Evolutionary conservation across 1,140 invertebrate species (phyloP).

Genomic region (Colletes gigas): DNA sequence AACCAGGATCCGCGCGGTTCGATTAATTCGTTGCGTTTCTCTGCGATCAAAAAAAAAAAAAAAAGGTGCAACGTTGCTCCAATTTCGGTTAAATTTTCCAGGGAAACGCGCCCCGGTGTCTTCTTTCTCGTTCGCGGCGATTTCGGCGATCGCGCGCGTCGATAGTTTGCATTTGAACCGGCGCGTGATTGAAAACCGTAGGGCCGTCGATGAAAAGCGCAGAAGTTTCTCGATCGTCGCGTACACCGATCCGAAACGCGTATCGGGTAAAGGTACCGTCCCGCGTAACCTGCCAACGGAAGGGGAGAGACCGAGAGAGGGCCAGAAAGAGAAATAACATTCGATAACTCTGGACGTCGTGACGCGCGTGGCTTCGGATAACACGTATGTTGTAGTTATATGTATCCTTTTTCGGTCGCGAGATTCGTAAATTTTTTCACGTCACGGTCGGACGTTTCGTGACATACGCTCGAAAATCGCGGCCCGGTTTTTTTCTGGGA

Average conservation of each 20-base stretch:
- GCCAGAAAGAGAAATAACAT: neutral
- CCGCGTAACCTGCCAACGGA: no score
- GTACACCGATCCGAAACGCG: constrained; percentile 7
- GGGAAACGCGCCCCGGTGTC: neutral
- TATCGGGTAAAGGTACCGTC: constrained; percentile 16
- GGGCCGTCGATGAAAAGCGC: constrained; percentile 42
- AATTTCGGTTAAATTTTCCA: neutral
- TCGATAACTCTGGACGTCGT: constrained; percentile 11
- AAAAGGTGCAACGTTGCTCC: no score
- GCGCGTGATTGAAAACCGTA: constrained; percentile 37
- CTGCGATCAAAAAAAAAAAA: no score
- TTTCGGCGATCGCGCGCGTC: neutral
- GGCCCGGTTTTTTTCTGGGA: neutral
- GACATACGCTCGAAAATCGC: constrained; percentile 13
- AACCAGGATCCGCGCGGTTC: no score
- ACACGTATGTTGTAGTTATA: neutral
- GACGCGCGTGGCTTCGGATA: constrained; percentile 8
- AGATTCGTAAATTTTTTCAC: constrained; percentile 48
- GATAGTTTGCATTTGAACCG: constrained; percentile 49
- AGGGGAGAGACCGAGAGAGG: neutral
- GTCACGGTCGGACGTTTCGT: constrained; percentile 32
- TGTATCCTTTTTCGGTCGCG: neutral
- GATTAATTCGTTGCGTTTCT: no score
- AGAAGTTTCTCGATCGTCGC: constrained; percentile 40
- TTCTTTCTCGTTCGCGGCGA: neutral